Base-by-base conservation (phyloP, 2,888 invertebrate species). In the Chrysolina haemoptera region DNA sequence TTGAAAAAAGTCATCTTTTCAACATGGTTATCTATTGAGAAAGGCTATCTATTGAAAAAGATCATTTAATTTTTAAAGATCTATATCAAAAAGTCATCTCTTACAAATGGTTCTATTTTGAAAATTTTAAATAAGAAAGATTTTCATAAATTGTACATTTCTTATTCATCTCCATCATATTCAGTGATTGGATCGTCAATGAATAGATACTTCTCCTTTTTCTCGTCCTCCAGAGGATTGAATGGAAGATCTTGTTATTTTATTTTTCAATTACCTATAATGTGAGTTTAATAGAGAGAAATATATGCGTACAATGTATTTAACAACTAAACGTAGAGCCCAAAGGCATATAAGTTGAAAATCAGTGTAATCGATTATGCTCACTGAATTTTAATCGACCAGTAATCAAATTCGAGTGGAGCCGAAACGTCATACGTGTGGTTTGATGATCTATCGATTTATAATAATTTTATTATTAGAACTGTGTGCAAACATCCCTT, bases 301-400 rank as follows among this genome's bases (percentile, higher is more conserved):
- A 77, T 75, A 72, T 75, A 74, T 77, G 75, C 70, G 74, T 70
- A 70, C 70, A 70, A 71, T 75, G 75, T 77, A 77, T 75, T 77
- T 75, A 75, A 70, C 70, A 74, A 72, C 73, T 77, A 75, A 77
- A 77, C 75, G 72, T 63, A 65, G 62, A 64, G 76, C 78, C 76
- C 66, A 74, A 50, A 70, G 78, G 76, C 73, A 71, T 68, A 77
- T 74, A 75, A 71, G 70, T 72, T 78, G 75, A 76, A 76, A 78
- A 78, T 78, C 75, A 78, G 76, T 74, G 74, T 78, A 78, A 78
- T 78, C 76, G 76, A 78, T 76, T 75, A 76, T 72, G 70, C 67
- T 76, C 72, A 69, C 69, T 71, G 74, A 59, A 76, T 74, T 75
- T 73, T 76, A 78, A 76, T 78, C 75, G 75, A 72, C 70, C 74